phyloP scores from a whole-genome alignment of 2,797 vertebrate genomes.

The Eulemur albifrons region DNA sequence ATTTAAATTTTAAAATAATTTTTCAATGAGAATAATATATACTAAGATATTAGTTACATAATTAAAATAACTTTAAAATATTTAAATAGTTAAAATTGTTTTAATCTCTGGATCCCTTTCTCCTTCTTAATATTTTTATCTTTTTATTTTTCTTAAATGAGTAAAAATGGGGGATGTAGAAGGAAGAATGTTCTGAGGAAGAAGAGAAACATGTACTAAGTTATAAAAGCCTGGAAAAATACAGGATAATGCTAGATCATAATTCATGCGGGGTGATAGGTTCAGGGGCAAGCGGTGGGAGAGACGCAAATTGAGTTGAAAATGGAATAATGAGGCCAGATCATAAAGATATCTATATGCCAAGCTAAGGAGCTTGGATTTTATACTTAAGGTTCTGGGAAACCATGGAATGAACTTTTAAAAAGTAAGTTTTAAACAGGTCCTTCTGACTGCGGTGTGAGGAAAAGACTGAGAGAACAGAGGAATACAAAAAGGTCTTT shows the following conservation, averaged over 20 bases:
- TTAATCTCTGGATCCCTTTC: background rate
- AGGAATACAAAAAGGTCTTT: background rate
- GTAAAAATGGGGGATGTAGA: background rate
- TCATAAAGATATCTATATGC: background rate
- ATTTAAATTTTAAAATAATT: background rate
- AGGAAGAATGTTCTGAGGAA: background rate
- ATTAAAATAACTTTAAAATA: background rate
- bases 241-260: background rate
- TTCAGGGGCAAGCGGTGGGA: background rate
- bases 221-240: background rate
- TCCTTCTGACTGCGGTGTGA: background rate
- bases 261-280: background rate
- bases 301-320: background rate
- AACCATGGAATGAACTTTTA: background rate
- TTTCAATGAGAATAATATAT: background rate
- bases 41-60: background rate
- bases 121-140: background rate
- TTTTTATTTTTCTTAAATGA: background rate
- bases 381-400: background rate
- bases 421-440: background rate
- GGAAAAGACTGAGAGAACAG: background rate
- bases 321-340: background rate
- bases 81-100: background rate
- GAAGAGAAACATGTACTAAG: background rate
- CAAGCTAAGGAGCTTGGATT: background rate